Evolutionary conservation across 2,888 invertebrate species (phyloP).

Genomic region (Drosophila demipolita): DNA sequence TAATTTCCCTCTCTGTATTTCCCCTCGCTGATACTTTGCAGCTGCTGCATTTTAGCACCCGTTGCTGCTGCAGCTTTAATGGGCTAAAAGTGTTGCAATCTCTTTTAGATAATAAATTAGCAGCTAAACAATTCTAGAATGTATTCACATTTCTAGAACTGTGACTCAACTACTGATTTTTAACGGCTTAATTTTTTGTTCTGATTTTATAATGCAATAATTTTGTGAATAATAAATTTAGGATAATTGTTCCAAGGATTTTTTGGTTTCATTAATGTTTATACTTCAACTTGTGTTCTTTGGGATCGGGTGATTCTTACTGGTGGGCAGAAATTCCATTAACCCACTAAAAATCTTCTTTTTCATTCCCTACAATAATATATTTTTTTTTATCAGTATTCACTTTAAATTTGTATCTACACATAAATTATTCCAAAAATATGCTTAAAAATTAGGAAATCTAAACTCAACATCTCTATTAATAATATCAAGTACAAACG

Average conservation of each 20-base stretch:
- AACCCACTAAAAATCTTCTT: too few relatives aligned
- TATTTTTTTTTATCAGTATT: not conserved
- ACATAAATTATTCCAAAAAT: not conserved
- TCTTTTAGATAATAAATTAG: constrained; percentile 1
- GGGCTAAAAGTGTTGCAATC: constrained; percentile 15
- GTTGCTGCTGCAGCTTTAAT: constrained; percentile 11
- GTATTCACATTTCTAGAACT: not conserved
- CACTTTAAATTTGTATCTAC: not conserved
- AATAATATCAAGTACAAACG: constrained; percentile 12
- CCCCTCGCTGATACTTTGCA: constrained; percentile 34
- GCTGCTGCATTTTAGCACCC: constrained; percentile 46
- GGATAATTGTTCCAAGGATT: too few relatives aligned
- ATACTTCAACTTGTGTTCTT: too few relatives aligned
- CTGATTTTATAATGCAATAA: too few relatives aligned
- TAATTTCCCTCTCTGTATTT: not conserved
- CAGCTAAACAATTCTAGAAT: constrained; percentile 23
- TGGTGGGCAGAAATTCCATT: too few relatives aligned
- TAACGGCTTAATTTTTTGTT: too few relatives aligned
- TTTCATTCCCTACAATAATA: not conserved
- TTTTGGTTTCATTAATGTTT: too few relatives aligned
- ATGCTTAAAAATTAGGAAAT: not conserved
- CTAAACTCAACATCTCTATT: not conserved
- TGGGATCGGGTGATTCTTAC: too few relatives aligned
- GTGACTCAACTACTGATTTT: too few relatives aligned
- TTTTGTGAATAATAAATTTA: too few relatives aligned